phyloP scores from a whole-genome alignment of 2,797 vertebrate genomes.

The Notolepis coatsorum region DNA sequence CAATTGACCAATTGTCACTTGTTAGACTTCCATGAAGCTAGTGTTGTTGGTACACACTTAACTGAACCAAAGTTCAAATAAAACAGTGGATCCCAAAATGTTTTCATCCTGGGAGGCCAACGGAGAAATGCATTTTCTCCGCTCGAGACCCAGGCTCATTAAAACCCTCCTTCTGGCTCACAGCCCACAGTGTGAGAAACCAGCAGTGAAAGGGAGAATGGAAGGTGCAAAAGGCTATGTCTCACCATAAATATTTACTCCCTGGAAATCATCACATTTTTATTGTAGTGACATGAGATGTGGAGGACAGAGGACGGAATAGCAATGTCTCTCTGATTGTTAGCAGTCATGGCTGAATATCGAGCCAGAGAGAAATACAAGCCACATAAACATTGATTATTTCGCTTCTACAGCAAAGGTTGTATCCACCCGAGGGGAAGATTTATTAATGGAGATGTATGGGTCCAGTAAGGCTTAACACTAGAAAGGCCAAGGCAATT shows the following conservation, averaged over 20 bases:
- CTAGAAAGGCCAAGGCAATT: slow-evolving; percentile 14
- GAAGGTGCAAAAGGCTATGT: too few relatives aligned
- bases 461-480: slow-evolving; percentile 19
- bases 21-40: too few relatives aligned
- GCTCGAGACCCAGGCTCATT: too few relatives aligned
- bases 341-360: slow-evolving; percentile 19
- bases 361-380: slow-evolving; percentile 31
- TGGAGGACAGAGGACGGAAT: background rate
- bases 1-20: too few relatives aligned
- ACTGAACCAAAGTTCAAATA: too few relatives aligned
- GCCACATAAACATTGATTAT: slow-evolving; percentile 52
- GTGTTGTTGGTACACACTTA: too few relatives aligned
- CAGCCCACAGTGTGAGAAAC: too few relatives aligned
- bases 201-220: too few relatives aligned
- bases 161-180: too few relatives aligned
- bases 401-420: slow-evolving; percentile 24
- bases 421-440: slow-evolving; percentile 13
- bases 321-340: slow-evolving; percentile 9
- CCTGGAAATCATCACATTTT: slow-evolving; percentile 10
- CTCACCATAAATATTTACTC: too few relatives aligned
- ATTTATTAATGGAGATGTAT: slow-evolving; percentile 44
- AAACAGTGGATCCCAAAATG: too few relatives aligned
- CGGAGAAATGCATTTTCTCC: too few relatives aligned
- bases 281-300: background rate
- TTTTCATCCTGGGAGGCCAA: background rate